These are phyloP conservation scores for Ridgeia piscesae DNA, from an alignment of 1,140 invertebrate genomes.

Conservation along the genomic window DNA sequence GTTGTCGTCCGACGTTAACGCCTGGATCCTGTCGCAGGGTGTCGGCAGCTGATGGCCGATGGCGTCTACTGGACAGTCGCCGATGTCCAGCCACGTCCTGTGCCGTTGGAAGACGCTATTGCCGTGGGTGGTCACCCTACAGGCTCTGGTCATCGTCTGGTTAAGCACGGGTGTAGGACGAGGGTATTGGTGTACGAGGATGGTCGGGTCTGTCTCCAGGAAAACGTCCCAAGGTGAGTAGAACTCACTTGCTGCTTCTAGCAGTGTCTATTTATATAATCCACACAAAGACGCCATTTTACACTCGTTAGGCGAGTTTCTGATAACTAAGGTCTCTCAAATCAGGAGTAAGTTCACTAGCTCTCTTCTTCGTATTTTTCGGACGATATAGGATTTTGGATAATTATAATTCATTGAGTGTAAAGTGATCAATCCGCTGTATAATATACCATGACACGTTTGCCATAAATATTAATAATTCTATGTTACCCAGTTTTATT, in stretches of 20 bases:
- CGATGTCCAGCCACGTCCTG: neutral
- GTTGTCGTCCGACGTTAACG: neutral
- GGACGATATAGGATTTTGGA: too few species aligned
- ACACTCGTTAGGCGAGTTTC: too few species aligned
- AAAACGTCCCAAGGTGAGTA: neutral
- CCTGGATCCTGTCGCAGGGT: neutral
- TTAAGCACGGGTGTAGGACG: neutral
- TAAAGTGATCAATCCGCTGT: too few species aligned
- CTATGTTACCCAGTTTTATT: too few species aligned
- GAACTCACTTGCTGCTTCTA: neutral
- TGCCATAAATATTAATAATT: too few species aligned
- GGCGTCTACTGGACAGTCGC: neutral
- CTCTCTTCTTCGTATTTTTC: too few species aligned
- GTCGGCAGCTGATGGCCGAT: neutral
- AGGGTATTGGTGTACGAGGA: neutral
- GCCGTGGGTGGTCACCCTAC: neutral
- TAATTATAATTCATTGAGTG: too few species aligned
- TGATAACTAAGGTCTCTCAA: too few species aligned
- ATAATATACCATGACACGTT: too few species aligned
- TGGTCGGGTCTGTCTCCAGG: neutral
- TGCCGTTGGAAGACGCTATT: neutral
- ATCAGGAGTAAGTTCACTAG: too few species aligned
- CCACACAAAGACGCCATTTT: neutral
- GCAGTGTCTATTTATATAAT: neutral
- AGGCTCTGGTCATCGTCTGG: neutral